phyloP scores from a whole-genome alignment of 2,797 vertebrate species.

The Eulemur rubriventer region DNA sequence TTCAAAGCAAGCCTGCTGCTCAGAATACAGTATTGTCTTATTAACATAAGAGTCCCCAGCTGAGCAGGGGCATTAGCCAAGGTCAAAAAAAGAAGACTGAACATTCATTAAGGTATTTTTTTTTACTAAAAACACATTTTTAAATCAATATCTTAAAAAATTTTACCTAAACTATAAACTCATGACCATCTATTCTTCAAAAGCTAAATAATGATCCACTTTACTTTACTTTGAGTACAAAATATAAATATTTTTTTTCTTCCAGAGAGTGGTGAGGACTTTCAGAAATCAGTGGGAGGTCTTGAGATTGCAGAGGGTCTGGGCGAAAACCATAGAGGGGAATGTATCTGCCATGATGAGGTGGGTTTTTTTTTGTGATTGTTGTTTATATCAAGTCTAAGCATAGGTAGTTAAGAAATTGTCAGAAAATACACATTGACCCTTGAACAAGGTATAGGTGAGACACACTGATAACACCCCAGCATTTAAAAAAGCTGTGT shows the following conservation, averaged over 20 bases:
- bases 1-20: conserved; percentile 35
- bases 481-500: background rate
- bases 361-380: background rate
- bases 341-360: background rate
- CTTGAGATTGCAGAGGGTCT: background rate
- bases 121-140: background rate
- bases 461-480: no score
- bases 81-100: background rate
- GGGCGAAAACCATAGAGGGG: background rate
- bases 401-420: background rate
- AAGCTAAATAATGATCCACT: background rate
- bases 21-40: conserved; percentile 37
- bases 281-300: background rate
- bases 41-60: conserved; percentile 36
- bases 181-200: background rate
- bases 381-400: conserved; percentile 20
- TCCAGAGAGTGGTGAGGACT: background rate
- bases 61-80: background rate
- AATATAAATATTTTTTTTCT: background rate
- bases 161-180: background rate
- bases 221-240: background rate
- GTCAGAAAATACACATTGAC: background rate
- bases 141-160: conserved; percentile 45
- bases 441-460: background rate
- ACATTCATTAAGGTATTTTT: background rate